Conservation (phyloP, 2,113 vertebrate genomes). For the Anser brachyrhynchus region DNA sequence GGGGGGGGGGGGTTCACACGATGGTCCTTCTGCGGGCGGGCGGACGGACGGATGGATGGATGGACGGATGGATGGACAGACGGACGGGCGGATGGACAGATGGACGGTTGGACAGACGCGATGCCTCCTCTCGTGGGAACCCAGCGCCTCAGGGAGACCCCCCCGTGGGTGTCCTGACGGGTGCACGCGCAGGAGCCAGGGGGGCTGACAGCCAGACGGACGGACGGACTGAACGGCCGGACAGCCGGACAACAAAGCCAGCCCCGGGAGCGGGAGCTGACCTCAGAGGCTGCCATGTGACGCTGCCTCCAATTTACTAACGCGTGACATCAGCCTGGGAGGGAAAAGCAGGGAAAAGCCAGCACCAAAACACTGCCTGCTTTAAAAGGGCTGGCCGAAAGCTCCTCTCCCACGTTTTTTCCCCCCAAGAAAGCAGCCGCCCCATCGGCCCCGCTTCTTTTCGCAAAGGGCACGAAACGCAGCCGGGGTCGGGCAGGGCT, state of each 20-base stretch:
- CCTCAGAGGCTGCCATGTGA: constrained; percentile 75
- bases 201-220: neutral
- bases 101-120: neutral
- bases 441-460: accelerated
- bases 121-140: neutral
- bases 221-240: neutral
- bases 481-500: neutral
- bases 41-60: no score
- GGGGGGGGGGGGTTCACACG: neutral
- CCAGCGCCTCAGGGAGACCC: neutral
- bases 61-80: no score
- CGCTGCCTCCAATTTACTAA: constrained; percentile 72
- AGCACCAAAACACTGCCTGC: constrained; percentile 63
- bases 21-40: no score
- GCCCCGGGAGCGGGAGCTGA: constrained; percentile 36
- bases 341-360: neutral
- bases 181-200: neutral
- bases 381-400: constrained; percentile 73
- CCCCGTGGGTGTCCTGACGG: neutral
- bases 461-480: neutral
- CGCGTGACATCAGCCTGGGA: constrained; percentile 80
- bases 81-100: no score
- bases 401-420: no score
- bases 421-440: accelerated
- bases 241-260: constrained; percentile 52